Evolutionary conservation across 2,888 invertebrate genomes (phyloP).

Genomic region (Archaeoteleia sp.): DNA sequence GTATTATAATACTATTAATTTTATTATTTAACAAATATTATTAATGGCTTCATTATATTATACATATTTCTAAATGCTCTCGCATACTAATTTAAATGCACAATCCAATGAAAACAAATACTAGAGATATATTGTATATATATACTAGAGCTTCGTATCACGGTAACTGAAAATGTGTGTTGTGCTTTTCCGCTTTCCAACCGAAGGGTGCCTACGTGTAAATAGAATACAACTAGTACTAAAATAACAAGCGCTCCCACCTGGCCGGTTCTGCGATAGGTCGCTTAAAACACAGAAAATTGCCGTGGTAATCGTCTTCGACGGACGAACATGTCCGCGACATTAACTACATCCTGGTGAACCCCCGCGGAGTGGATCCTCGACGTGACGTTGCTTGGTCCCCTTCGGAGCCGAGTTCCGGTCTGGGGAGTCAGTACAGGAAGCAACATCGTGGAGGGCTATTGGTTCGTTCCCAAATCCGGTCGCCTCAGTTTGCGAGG

Average conservation of each 20-base stretch:
- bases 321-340: constrained; percentile 37
- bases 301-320: constrained; percentile 63
- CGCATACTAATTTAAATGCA: too few relatives aligned
- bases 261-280: constrained; percentile 46
- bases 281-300: constrained; percentile 58
- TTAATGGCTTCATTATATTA: too few relatives aligned
- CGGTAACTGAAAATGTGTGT: constrained; percentile 7
- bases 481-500: constrained; percentile 35
- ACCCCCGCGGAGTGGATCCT: constrained; percentile 52
- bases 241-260: constrained; percentile 28
- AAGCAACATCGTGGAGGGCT: constrained; percentile 48
- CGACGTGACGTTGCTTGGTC: constrained; percentile 26
- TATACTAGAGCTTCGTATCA: constrained; percentile 4
- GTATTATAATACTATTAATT: too few relatives aligned
- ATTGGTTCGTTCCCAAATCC: constrained; percentile 52
- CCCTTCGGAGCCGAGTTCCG: constrained; percentile 48
- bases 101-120: too few relatives aligned
- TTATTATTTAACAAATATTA: too few relatives aligned
- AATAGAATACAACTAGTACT: constrained; percentile 16
- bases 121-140: too few relatives aligned
- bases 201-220: constrained; percentile 11
- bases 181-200: constrained; percentile 21
- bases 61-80: too few relatives aligned
- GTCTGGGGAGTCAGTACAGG: constrained; percentile 43
- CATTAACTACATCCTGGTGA: constrained; percentile 50